These are phyloP conservation scores for Eupithecia insigniata DNA, from an alignment of 2,888 invertebrate genomes.

Conservation along the genomic window DNA sequence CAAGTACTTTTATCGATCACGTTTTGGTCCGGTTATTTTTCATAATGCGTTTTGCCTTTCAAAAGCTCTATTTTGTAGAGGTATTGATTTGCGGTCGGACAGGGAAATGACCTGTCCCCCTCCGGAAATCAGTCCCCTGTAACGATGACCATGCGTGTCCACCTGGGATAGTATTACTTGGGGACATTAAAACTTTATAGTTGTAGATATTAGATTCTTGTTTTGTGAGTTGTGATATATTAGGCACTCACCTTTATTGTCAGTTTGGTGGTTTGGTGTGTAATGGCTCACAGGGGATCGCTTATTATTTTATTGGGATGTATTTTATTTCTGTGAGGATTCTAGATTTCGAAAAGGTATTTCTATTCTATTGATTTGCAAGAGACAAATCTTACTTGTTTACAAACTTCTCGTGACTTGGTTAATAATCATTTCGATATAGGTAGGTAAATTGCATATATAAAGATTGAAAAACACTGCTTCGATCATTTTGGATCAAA, in stretches of 20 bases:
- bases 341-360: neutral
- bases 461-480: too few species aligned
- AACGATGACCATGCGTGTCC: constrained; percentile 63
- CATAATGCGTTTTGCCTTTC: neutral
- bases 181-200: constrained; percentile 32
- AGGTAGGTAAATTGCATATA: too few species aligned
- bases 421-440: neutral
- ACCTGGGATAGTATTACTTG: constrained; percentile 43
- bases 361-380: neutral
- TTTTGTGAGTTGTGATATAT: constrained; percentile 10
- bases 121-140: constrained; percentile 68
- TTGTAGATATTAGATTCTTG: constrained; percentile 29
- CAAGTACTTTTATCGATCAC: neutral
- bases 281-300: constrained; percentile 12
- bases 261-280: constrained; percentile 16
- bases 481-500: too few species aligned
- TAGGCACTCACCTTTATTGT: neutral
- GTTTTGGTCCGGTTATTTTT: neutral
- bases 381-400: too few species aligned
- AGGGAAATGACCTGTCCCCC: constrained; percentile 59
- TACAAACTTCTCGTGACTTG: neutral
- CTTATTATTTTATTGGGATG: neutral
- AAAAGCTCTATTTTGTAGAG: constrained; percentile 21
- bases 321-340: neutral
- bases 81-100: constrained; percentile 54